Base-by-base conservation (phyloP, 2,797 vertebrate genomes). In the Pelochelys cantorii region DNA sequence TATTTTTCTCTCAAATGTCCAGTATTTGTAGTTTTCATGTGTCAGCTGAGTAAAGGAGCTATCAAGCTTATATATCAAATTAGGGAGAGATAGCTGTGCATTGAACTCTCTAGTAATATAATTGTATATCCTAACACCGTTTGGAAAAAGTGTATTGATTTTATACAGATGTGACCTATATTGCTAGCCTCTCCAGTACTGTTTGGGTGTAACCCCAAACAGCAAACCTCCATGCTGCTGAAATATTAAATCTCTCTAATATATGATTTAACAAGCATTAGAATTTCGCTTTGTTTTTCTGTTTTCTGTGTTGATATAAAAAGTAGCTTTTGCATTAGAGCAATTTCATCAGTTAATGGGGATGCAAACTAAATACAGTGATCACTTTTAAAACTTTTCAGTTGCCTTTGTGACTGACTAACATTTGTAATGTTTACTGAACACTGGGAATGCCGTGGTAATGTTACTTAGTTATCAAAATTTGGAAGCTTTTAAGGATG, bases 21-120 rank as follows among this genome's bases (percentile, higher is more conserved):
- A 18, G 5, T 86, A 4, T 90, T 87, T 93, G 68, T 86, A 62
- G 25, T 81, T 87, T 74, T 42, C 82, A 90, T 85, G 2, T 68
- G 60, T 87, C 90, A 80, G 20, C 31, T 92, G 92, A 81, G 29
- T 53, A 56, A 37, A 37, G 13, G 23, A 79, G 54, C 52, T 42
- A 79, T 37, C 48, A 78, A 3, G 56, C 54, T 91, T 92, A 92
- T 93, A 92, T 2, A 0, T 34, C 42, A 87, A 2, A 34, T 78
- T 17, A 9, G 84, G 48, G 53, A 59, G 75, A 65, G 9, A 7
- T 53, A 90, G 6, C 80, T 83, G 62, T 79, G 20, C 77, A 59
- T 74, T 90, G 77, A 91, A 84, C 90, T 85, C 48, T n/a, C 31
- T 52, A 34, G 53, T 87, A 86, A 89, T 65, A 87, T 96, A 89